Percentiles rank a stretch among this genome's conserved stretches.
These are phyloP conservation scores for Agonopterix alstromeriana DNA, from an alignment of 2,888 invertebrate species.

Conservation along the genomic window DNA sequence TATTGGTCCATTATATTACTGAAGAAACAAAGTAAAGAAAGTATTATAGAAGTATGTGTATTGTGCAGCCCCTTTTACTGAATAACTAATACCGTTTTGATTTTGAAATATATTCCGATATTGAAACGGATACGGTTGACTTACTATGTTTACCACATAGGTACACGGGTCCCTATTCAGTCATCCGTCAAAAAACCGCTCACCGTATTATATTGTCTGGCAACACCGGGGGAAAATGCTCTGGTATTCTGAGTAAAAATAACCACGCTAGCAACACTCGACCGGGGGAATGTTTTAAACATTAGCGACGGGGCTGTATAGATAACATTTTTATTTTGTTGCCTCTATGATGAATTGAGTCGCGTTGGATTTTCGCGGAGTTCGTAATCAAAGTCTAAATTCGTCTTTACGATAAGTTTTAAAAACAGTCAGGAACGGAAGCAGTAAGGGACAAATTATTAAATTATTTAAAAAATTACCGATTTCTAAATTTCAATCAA, in stretches of 20 bases:
- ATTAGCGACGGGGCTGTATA: constrained; percentile 42
- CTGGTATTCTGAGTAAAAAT: constrained; percentile 14
- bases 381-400: not conserved
- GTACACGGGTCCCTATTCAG: constrained; percentile 26
- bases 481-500: too few relatives aligned
- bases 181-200: constrained; percentile 66
- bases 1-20: too few relatives aligned
- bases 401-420: constrained; percentile 2
- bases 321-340: constrained; percentile 32
- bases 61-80: not conserved
- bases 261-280: constrained; percentile 19
- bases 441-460: too few relatives aligned
- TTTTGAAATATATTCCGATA: constrained; percentile 3
- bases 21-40: too few relatives aligned
- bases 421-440: too few relatives aligned
- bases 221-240: constrained; percentile 22
- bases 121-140: constrained; percentile 10
- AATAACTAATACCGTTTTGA: not conserved
- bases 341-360: constrained; percentile 39
- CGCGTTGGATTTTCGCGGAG: constrained; percentile 13
- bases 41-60: too few relatives aligned
- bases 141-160: constrained; percentile 8
- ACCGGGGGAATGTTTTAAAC: constrained; percentile 54
- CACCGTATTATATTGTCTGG: constrained; percentile 43
- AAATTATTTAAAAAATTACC: too few relatives aligned